Conservation (phyloP, 2,797 vertebrate genomes). For the Protonibea diacanthus region DNA sequence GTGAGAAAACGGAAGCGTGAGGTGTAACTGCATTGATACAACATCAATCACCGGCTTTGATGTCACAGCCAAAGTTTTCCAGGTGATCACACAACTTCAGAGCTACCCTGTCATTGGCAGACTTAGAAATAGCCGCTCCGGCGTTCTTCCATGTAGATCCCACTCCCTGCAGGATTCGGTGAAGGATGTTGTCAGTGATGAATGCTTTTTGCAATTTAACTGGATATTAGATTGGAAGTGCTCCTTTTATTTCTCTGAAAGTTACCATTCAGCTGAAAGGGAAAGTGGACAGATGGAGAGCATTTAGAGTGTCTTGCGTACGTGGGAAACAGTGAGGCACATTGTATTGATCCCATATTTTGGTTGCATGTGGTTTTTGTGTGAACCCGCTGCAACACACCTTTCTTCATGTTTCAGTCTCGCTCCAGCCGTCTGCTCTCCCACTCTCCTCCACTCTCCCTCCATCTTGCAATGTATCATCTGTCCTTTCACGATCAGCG, state of each 20-base stretch:
- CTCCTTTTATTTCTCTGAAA: conserved; percentile 19
- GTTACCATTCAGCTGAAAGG: conserved; percentile 25
- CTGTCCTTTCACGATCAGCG: not conserved
- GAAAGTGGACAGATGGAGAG: conserved; percentile 23
- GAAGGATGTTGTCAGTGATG: conserved; percentile 58
- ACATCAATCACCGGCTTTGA: conserved; percentile 54
- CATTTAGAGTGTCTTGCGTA: conserved; percentile 8
- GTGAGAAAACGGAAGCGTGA: not conserved
- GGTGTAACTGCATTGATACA: conserved; percentile 28
- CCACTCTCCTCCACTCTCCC: conserved; percentile 7
- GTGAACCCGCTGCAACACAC: conserved; percentile 28
- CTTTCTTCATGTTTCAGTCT: conserved; percentile 27
- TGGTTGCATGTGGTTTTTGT: conserved; percentile 9
- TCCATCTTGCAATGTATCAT: conserved; percentile 2
- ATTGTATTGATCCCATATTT: conserved; percentile 24
- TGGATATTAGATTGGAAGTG: conserved; percentile 43
- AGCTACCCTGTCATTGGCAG: conserved; percentile 41
- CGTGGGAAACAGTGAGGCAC: not conserved
- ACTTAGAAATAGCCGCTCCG: conserved; percentile 32
- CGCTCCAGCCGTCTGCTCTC: conserved; percentile 20
- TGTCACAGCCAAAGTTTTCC: conserved; percentile 55
- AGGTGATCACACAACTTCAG: conserved; percentile 53
- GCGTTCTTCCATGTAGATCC: conserved; percentile 30
- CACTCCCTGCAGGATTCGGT: conserved; percentile 31
- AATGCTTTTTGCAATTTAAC: conserved; percentile 48